Evolutionary conservation across 2,797 vertebrate species (phyloP), one percentile per base, ranked within the genome.

Genomic region (Lateolabrax maculatus): DNA sequence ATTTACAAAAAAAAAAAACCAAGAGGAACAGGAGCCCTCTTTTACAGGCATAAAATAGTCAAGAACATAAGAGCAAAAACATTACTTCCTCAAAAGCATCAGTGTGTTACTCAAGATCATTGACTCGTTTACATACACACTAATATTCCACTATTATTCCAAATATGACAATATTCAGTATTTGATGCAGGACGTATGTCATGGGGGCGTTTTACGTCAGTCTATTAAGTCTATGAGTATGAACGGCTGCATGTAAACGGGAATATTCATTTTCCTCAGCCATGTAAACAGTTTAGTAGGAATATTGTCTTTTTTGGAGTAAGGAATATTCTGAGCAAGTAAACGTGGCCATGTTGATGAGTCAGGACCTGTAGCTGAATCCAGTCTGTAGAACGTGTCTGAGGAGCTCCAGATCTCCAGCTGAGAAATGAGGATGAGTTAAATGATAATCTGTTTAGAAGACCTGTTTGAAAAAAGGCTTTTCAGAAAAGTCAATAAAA

Each of bases 401-500:
- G 49, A 52, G 31, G 21, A 57, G 16, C 48, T 37, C 41, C 31
- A 16, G 12, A 56, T 64, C 21, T 56, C 71, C 58, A 53, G 41
- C 62, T 49, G 58, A 25, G 23, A 41, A 37, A 21, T 16, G 36
- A 11, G 19, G 56, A 39, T 7, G 48, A n/a, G 34, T 48, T 23
- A 61, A 58, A 37, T 39, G 61, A 53, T 53, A 16, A 53, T 56
- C 58, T 37, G 9, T 41, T 64, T 16, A 34, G 29, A 46, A 15
- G 43, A 51, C 51, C 23, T 62, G 68, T 6, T 39, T 34, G 49
- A 49, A 23, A 16, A 62, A 44, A 41, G 9, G 27, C 27, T 43
- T 51, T 31, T 15, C 34, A 19, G 37, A 13, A 29, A 46, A 64
- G 69, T 63, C 68, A 56, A 49, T 63, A 62, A 66, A 48, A 43